Conservation (phyloP, 2,888 invertebrate genomes). For the Tanypteryx hageni region DNA sequence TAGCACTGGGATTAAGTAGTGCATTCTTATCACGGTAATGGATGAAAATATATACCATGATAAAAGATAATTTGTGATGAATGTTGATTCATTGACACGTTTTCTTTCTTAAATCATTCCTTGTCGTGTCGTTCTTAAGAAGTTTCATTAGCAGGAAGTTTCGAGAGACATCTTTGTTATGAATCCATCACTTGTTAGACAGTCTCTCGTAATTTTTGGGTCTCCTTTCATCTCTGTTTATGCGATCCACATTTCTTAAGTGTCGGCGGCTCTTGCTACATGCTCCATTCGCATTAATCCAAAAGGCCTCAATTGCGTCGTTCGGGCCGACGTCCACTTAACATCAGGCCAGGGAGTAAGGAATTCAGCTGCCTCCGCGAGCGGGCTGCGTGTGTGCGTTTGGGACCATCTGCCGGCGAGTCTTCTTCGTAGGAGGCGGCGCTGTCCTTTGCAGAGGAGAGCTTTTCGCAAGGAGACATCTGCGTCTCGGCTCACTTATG, state of each 20-base stretch:
- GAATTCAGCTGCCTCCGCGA: not conserved
- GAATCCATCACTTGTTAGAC: too few relatives aligned
- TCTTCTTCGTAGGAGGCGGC: not conserved
- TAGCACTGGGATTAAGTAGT: too few relatives aligned
- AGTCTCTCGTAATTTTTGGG: not conserved
- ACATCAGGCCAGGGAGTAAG: conserved; percentile 2
- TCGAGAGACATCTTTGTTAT: too few relatives aligned
- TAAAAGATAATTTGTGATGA: too few relatives aligned
- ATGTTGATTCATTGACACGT: too few relatives aligned
- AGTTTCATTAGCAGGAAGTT: too few relatives aligned
- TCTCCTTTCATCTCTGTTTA: not conserved
- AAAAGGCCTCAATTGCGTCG: conserved; percentile 13
- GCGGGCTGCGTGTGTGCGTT: too few relatives aligned
- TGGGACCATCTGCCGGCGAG: too few relatives aligned
- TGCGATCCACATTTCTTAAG: conserved; percentile 4
- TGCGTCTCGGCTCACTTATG: not conserved
- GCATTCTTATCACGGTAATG: too few relatives aligned
- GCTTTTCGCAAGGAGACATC: not conserved
- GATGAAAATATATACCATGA: too few relatives aligned
- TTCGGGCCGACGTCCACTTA: conserved; percentile 24
- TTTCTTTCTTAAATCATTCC: too few relatives aligned
- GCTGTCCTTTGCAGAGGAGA: not conserved
- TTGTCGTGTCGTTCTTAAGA: too few relatives aligned
- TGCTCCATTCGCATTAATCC: conserved; percentile 1
- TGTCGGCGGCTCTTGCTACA: conserved; percentile 8